These are phyloP conservation scores for Acanthisitta chloris DNA, from an alignment of 2,113 vertebrate species.

Conservation along the genomic window DNA sequence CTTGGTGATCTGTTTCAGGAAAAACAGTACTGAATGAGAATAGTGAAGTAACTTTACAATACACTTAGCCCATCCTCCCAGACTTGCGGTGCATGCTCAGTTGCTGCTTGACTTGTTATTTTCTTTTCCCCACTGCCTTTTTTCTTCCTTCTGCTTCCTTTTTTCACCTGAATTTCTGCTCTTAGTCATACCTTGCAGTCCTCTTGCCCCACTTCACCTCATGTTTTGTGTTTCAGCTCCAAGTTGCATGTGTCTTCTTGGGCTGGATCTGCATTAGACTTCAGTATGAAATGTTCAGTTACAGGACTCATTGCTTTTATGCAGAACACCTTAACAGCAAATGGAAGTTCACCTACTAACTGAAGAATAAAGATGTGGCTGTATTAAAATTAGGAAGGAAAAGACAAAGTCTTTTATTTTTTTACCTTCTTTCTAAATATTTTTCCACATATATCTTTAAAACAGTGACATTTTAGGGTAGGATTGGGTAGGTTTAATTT, in stretches of 20 bases:
- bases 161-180: neutral
- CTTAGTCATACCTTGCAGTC: neutral
- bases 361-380: neutral
- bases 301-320: neutral
- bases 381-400: neutral
- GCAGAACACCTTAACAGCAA: neutral
- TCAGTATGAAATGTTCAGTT: neutral
- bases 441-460: neutral
- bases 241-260: neutral
- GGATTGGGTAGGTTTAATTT: neutral
- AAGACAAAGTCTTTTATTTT: neutral
- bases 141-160: neutral
- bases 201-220: neutral
- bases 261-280: neutral
- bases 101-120: neutral
- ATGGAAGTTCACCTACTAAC: neutral
- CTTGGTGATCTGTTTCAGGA: neutral
- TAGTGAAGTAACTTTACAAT: neutral
- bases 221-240: neutral
- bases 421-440: neutral
- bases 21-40: neutral
- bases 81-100: neutral
- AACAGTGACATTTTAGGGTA: neutral
- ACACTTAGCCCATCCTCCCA: fast-evolving
- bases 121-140: neutral